Evolutionary conservation across 2,113 vertebrate species (phyloP).

Genomic region (Serilophus lunatus): DNA sequence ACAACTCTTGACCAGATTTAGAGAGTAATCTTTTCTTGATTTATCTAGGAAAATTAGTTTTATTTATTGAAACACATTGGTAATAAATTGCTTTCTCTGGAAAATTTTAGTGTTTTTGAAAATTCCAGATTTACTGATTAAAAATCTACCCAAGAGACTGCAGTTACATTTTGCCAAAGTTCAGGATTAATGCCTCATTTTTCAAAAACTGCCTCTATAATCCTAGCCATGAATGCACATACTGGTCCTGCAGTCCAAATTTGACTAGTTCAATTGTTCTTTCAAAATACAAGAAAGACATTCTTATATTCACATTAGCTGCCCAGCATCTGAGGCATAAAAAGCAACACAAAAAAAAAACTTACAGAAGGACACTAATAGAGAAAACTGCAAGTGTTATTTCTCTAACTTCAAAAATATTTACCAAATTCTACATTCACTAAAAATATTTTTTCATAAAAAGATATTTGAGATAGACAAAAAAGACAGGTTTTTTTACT

Average conservation of each 20-base stretch:
- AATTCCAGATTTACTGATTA: neutral
- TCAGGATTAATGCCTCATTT: neutral
- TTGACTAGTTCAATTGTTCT: neutral
- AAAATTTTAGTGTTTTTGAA: neutral
- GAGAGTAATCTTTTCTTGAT: neutral
- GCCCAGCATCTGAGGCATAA: neutral
- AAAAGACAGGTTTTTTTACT: neutral
- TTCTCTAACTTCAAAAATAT: neutral
- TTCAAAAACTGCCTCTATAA: neutral
- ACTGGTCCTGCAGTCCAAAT: neutral
- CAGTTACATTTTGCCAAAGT: neutral
- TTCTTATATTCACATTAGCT: neutral
- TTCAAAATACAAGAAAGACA: neutral
- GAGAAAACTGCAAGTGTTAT: neutral
- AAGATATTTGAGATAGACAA: neutral
- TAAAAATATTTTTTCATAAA: neutral
- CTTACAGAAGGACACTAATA: neutral
- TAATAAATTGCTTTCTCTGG: neutral
- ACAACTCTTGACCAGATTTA: neutral
- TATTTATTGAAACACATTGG: neutral
- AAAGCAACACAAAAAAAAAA: neutral
- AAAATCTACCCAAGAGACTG: neutral
- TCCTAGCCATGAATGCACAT: neutral
- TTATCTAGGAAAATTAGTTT: neutral
- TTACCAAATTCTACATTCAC: neutral